A percentile compares a stretch with the other conserved stretches of the same genome.
Evolutionary conservation across 1,140 invertebrate species (phyloP).

Genomic region (Zaprionus tsacasi): DNA sequence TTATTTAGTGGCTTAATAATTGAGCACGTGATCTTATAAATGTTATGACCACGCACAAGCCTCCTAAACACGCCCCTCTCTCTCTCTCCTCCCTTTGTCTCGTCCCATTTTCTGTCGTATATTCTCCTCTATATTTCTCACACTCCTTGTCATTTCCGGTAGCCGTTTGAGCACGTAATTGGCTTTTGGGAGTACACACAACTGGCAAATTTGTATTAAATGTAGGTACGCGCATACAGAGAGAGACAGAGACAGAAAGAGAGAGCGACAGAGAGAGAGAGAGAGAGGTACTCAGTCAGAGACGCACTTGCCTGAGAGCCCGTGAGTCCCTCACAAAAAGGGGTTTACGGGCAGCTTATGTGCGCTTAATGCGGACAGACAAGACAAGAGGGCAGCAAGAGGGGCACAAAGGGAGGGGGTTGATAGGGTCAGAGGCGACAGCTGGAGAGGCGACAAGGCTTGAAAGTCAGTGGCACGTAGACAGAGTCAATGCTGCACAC

Average conservation of each 20-base stretch:
- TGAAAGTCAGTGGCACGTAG: constrained; percentile 59
- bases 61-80: not conserved
- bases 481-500: constrained; percentile 8
- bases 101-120: no score
- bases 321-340: constrained; percentile 53
- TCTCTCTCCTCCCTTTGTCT: not conserved
- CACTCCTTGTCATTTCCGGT: constrained; percentile 15
- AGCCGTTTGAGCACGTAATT: constrained; percentile 73
- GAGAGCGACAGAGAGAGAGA: not conserved
- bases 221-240: constrained; percentile 45
- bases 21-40: constrained; percentile 82
- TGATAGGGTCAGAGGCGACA: not conserved
- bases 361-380: constrained; percentile 63
- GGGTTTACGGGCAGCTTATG: constrained; percentile 75
- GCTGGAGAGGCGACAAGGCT: constrained; percentile 51
- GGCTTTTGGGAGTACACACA: constrained; percentile 71
- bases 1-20: constrained; percentile 82
- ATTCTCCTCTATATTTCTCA: not conserved
- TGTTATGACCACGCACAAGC: constrained; percentile 56
- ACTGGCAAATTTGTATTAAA: constrained; percentile 76
- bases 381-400: constrained; percentile 23
- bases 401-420: not conserved
- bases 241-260: not conserved
- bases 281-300: not conserved
- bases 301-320: constrained; percentile 1